Base-by-base conservation (phyloP, 2,888 invertebrate genomes). In the Molorchus minor region DNA sequence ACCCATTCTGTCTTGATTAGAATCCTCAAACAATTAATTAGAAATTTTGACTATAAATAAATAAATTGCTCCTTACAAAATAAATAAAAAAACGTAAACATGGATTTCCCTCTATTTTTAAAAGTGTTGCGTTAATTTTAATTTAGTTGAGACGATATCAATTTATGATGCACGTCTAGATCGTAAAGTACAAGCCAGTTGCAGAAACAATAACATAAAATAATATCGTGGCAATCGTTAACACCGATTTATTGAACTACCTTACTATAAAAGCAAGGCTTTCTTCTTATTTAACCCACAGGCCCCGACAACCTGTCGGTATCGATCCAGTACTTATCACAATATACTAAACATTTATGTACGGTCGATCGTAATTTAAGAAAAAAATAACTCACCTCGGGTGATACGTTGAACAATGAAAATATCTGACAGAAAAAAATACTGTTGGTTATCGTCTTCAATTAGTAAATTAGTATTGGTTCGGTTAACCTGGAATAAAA, bases 111-210 rank as follows among this genome's bases (percentile, higher is more conserved):
- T n/a, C n/a, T n/a, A n/a, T n/a, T n/a, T n/a, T n/a, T n/a, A n/a
- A n/a, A n/a, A n/a, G n/a, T n/a, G n/a, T n/a, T n/a, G n/a, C n/a
- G 55, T 56, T 38, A 56, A 56, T 56, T 56, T 55, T 56, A 44
- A 56, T 44, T 56, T 56, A 36, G 36, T 40, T 46, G 30, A 17
- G 4, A 33, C 10, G 29, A 41, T n/a, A n/a, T n/a, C n/a, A 17
- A 53, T 53, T 53, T 53, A 53, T 33, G 35, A 17, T 21, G 21
- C 25, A 43, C 30, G 41, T n/a, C 33, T 33, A 33, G 40, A 2
- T 53, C 53, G 53, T 53, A 53, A 53, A 53, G n/a, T 53, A 49
- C 20, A 30, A 33, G 25, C 13, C 53, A 53, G 17, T 53, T 53
- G 53, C 53, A 53, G 53, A 53, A 53, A 53, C 53, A 53, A 53